Percentiles rank a stretch among this genome's conserved stretches.
Conservation (phyloP, 2,113 vertebrate genomes). For the Nycticryphes semicollaris region DNA sequence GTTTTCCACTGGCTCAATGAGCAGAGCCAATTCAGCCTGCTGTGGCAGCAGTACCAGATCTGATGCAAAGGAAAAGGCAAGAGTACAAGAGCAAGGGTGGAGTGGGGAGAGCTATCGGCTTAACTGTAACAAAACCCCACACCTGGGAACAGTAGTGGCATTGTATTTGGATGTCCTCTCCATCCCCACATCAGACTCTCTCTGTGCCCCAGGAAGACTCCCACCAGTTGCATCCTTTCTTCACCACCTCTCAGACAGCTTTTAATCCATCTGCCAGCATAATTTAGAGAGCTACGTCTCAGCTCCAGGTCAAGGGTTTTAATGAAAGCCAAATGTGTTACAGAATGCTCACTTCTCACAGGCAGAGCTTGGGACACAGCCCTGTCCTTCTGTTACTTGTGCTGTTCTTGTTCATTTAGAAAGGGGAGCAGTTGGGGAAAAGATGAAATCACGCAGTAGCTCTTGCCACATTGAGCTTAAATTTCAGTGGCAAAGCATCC, state of each 20-base stretch:
- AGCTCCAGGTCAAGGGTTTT: background rate
- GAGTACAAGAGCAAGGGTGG: background rate
- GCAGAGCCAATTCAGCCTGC: background rate
- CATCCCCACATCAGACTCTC: background rate
- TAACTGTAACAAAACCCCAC: background rate
- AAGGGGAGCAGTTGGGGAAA: background rate
- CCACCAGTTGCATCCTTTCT: background rate
- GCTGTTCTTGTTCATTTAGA: background rate
- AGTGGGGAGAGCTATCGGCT: background rate
- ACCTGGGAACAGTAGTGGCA: background rate
- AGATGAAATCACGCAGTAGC: background rate
- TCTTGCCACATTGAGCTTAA: background rate
- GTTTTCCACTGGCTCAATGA: background rate
- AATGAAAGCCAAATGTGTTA: background rate
- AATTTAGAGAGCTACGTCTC: background rate
- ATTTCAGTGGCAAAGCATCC: constrained; percentile 2
- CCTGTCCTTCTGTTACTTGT: background rate
- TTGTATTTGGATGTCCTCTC: background rate
- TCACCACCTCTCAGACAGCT: background rate
- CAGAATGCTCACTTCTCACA: background rate
- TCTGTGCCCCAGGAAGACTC: background rate
- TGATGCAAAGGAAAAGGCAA: background rate
- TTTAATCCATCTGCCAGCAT: constrained; percentile 12
- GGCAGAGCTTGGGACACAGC: background rate
- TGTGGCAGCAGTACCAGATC: background rate